These are phyloP conservation scores for Alectoris magna DNA, from an alignment of 2,797 vertebrate genomes.

Conservation along the genomic window DNA sequence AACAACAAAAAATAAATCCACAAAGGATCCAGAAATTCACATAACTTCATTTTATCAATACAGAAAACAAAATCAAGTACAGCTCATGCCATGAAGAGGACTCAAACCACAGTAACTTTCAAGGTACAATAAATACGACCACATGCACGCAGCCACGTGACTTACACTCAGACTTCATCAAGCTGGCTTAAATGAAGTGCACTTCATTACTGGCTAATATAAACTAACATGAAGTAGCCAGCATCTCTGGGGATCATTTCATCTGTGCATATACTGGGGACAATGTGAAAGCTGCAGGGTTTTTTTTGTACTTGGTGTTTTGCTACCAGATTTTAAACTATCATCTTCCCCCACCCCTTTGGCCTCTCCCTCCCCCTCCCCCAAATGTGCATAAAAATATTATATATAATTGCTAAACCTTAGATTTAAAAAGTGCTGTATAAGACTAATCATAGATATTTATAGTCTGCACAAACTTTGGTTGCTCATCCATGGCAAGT, in stretches of 20 bases:
- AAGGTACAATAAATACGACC: not conserved
- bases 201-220: not conserved
- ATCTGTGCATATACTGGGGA: not conserved
- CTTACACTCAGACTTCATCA: not conserved
- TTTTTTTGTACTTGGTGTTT: not conserved
- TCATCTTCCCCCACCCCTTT: not conserved
- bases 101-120: not conserved
- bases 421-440: slow-evolving; percentile 67
- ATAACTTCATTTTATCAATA: not conserved
- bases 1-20: not conserved
- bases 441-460: slow-evolving; percentile 79
- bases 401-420: slow-evolving; percentile 69
- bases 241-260: not conserved
- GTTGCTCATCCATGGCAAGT: slow-evolving; percentile 79
- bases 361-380: not conserved
- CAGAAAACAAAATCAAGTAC: not conserved
- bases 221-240: not conserved
- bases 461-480: slow-evolving; percentile 77
- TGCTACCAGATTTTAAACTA: not conserved
- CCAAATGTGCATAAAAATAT: slow-evolving; percentile 53
- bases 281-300: not conserved
- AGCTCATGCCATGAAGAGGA: not conserved
- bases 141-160: accelerated
- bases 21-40: not conserved
- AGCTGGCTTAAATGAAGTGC: not conserved